These are phyloP conservation scores for Cephus cinctus DNA, from an alignment of 1,140 invertebrate species.

Conservation along the genomic window DNA sequence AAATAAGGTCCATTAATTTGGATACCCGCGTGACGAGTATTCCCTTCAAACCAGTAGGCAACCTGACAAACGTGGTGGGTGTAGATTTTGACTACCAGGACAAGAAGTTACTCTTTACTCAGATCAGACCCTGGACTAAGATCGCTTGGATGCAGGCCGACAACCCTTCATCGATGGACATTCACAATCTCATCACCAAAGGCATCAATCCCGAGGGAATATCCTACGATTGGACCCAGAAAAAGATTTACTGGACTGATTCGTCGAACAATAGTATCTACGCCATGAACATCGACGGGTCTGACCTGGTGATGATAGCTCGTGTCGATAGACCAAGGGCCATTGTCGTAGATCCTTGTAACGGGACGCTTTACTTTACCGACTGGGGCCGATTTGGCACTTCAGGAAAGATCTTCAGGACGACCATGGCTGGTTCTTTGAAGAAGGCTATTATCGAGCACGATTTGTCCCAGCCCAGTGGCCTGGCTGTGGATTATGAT, in stretches of 20 bases:
- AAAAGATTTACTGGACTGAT: conserved; percentile 97
- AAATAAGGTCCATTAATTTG: conserved; percentile 83
- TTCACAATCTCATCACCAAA: conserved; percentile 75
- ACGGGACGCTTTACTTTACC: conserved; percentile 89
- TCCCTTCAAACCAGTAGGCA: conserved; percentile 84
- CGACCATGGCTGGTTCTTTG: conserved; percentile 95
- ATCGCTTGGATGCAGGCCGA: conserved; percentile 78
- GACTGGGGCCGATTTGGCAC: conserved; percentile 93
- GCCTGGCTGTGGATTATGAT: conserved; percentile 94
- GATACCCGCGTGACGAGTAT: conserved; percentile 77
- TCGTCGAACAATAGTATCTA: conserved; percentile 93
- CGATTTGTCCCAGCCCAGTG: conserved; percentile 93
- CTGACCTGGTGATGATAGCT: conserved; percentile 90
- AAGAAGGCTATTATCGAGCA: conserved; percentile 87
- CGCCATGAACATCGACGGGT: conserved; percentile 89
- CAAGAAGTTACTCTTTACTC: conserved; percentile 84
- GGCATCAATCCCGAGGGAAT: conserved; percentile 94
- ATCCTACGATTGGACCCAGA: conserved; percentile 95
- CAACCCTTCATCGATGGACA: conserved; percentile 61
- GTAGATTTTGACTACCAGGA: conserved; percentile 94
- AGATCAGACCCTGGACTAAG: conserved; percentile 86
- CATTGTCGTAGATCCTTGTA: conserved; percentile 96
- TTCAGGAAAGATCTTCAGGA: conserved; percentile 90
- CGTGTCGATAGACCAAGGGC: conserved; percentile 90
- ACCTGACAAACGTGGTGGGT: conserved; percentile 94